Evolutionary conservation across 2,797 vertebrate species (phyloP).

Genomic region (Tenualosa thibaudeaui): DNA sequence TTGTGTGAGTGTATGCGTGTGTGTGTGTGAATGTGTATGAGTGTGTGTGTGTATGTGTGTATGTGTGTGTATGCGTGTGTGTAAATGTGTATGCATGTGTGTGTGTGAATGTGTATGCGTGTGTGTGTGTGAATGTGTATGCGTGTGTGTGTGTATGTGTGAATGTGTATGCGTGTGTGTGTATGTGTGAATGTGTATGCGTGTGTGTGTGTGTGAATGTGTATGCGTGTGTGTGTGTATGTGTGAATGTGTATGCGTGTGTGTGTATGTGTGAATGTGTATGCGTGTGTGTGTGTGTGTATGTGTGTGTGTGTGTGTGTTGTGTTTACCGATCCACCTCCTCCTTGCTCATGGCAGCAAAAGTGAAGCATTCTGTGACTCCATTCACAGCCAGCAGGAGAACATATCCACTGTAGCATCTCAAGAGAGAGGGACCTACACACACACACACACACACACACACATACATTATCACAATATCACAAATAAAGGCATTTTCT

Average conservation of each 20-base stretch:
- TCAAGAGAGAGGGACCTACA: slow-evolving; percentile 86
- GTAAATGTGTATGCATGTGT: background rate
- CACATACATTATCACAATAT: background rate
- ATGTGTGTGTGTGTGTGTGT: background rate
- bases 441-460: slow-evolving; percentile 38
- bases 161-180: background rate
- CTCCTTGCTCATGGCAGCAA: slow-evolving; percentile 92
- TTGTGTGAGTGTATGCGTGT: background rate
- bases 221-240: background rate
- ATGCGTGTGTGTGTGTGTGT: slow-evolving; percentile 1
- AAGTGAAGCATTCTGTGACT: slow-evolving; percentile 93
- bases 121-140: background rate
- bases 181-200: too few relatives aligned
- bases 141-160: background rate
- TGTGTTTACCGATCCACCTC: slow-evolving; percentile 86
- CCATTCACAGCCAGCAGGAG: slow-evolving; percentile 93
- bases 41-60: background rate
- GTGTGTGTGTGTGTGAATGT: background rate
- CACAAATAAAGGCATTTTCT: too few relatives aligned
- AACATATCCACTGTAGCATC: slow-evolving; percentile 89
- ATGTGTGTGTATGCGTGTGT: background rate
- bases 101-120: background rate
- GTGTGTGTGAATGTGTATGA: too few relatives aligned
- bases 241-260: too few relatives aligned
- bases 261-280: background rate